These are phyloP conservation scores for Limnothrissa miodon DNA, from an alignment of 2,113 vertebrate genomes.

Conservation along the genomic window DNA sequence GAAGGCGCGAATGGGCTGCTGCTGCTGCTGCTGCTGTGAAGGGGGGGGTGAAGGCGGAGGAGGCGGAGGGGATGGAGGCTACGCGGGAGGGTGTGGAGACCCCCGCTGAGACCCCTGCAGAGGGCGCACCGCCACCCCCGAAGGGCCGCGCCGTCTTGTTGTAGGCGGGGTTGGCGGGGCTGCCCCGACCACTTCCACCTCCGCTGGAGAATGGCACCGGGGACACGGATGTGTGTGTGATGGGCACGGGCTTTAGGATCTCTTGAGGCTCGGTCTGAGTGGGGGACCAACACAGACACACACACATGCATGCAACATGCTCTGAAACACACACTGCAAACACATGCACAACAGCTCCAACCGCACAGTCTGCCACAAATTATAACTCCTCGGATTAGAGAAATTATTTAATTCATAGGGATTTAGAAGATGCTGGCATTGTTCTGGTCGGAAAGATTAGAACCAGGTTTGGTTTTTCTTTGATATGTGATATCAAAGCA, in stretches of 20 bases:
- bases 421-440: no score
- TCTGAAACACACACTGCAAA: slow-evolving; percentile 54
- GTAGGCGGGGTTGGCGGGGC: slow-evolving; percentile 73
- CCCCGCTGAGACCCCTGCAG: slow-evolving; percentile 3
- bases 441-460: no score
- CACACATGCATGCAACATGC: slow-evolving; percentile 69
- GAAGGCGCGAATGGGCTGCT: slow-evolving; percentile 57
- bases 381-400: no score
- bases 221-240: slow-evolving; percentile 73
- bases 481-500: no score
- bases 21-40: slow-evolving; percentile 45
- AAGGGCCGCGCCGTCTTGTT: slow-evolving; percentile 95
- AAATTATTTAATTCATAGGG: no score
- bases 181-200: slow-evolving; percentile 69
- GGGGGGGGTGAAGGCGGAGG: slow-evolving; percentile 87
- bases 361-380: not conserved
- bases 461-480: no score
- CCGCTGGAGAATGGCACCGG: slow-evolving; percentile 47
- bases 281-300: slow-evolving; percentile 65
- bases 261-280: slow-evolving; percentile 85
- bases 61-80: slow-evolving; percentile 91
- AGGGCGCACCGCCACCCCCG: slow-evolving; percentile 61
- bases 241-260: slow-evolving; percentile 94
- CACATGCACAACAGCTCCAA: slow-evolving; percentile 46
- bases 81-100: slow-evolving; percentile 50